phyloP scores from a whole-genome alignment of 2,888 invertebrate species.

The Gibbula magus region DNA sequence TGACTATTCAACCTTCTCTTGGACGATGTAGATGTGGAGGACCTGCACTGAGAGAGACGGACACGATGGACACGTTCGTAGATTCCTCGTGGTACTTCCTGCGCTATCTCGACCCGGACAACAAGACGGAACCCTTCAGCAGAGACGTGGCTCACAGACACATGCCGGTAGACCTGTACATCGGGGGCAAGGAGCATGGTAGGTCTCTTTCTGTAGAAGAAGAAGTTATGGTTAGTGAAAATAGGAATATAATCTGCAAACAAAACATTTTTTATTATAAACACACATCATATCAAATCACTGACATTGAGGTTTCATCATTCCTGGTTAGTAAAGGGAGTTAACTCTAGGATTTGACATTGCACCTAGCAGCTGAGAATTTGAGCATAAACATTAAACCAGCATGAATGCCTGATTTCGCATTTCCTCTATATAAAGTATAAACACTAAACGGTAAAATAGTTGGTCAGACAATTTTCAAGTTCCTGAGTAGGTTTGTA shows the following conservation, averaged over 20 bases:
- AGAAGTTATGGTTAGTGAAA: background rate
- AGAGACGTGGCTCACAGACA: constrained; percentile 78
- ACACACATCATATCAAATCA: no score
- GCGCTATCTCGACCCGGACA: constrained; percentile 89
- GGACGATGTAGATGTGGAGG: constrained; percentile 71
- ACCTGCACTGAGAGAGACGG: constrained; percentile 88
- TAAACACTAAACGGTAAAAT: no score
- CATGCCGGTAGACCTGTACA: constrained; percentile 95
- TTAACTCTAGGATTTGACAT: no score
- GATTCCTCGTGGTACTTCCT: constrained; percentile 99
- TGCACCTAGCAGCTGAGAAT: no score
- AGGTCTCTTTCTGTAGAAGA: constrained; percentile 28
- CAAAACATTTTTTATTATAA: background rate
- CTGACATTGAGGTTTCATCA: no score
- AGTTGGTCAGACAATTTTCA: no score
- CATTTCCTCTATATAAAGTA: no score
- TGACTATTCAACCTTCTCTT: no score
- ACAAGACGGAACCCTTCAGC: constrained; percentile 83
- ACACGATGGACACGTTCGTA: constrained; percentile 99
- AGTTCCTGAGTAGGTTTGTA: no score
- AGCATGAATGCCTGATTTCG: no score
- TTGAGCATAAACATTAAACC: no score
- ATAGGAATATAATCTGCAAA: background rate
- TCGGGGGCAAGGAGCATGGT: constrained; percentile 98
- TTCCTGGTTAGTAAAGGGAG: no score